These are phyloP conservation scores for Erebia ligea DNA, from an alignment of 2,888 invertebrate species.

Conservation along the genomic window DNA sequence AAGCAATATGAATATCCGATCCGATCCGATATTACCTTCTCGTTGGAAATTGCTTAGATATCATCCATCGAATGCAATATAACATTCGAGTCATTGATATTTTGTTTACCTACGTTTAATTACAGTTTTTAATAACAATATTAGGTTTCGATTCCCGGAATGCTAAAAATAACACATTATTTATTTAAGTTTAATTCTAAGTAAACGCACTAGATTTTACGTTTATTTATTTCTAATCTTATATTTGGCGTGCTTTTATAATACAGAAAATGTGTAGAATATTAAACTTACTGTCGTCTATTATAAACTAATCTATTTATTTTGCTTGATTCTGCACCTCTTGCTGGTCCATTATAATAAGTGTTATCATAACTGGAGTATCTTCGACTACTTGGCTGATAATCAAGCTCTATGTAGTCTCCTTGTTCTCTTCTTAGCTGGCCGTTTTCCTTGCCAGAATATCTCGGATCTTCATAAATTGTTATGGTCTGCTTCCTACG, in stretches of 20 bases:
- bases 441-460: constrained; percentile 68
- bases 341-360: constrained; percentile 61
- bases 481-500: constrained; percentile 78
- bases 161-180: not conserved
- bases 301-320: constrained; percentile 80
- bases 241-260: not conserved
- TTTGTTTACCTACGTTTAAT: not conserved
- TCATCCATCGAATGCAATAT: not conserved
- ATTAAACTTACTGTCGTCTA: constrained; percentile 49
- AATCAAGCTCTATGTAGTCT: constrained; percentile 72
- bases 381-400: constrained; percentile 72
- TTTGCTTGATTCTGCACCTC: constrained; percentile 71
- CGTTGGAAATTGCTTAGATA: constrained; percentile 41
- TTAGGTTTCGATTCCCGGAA: not conserved
- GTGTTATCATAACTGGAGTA: constrained; percentile 76
- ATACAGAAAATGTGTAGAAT: constrained; percentile 14
- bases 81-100: not conserved
- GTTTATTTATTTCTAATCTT: not conserved
- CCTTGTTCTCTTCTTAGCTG: constrained; percentile 69
- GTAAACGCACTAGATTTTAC: not conserved
- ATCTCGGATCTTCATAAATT: constrained; percentile 79
- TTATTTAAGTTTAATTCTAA: not conserved
- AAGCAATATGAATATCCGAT: constrained; percentile 53
- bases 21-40: constrained; percentile 53
- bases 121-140: not conserved